Evolutionary conservation across 2,888 invertebrate species (phyloP).

Genomic region (Yponomeuta malinellus): DNA sequence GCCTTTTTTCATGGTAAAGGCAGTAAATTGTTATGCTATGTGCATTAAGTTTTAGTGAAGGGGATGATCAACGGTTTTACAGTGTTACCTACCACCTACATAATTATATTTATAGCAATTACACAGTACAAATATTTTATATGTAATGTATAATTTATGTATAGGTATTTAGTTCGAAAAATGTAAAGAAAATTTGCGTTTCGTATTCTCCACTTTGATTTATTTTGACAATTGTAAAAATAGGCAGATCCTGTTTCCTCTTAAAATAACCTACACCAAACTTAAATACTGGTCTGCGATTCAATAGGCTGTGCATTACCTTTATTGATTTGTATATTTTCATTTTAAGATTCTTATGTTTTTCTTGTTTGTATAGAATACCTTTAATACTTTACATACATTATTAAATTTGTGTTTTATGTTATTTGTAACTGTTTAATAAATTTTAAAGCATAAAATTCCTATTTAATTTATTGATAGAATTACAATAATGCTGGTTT

Average conservation of each 20-base stretch:
- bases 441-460: conserved; percentile 31
- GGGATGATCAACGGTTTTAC: too few species aligned
- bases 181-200: neutral
- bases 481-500: too few species aligned
- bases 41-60: too few species aligned
- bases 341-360: conserved; percentile 31
- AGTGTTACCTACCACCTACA: neutral
- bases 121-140: neutral
- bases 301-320: conserved; percentile 66
- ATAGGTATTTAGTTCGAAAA: neutral
- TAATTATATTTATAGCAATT: neutral
- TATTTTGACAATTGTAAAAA: too few species aligned
- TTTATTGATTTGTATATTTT: conserved; percentile 47
- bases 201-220: neutral
- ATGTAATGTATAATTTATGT: neutral
- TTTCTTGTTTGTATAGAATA: conserved; percentile 35
- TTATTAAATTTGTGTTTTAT: conserved; percentile 41
- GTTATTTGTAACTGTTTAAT: conserved; percentile 49
- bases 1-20: too few species aligned
- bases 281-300: conserved; percentile 64
- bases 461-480: neutral
- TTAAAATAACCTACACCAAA: conserved; percentile 33
- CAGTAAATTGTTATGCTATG: too few species aligned
- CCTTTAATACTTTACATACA: conserved; percentile 28
- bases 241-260: too few species aligned